Evolutionary conservation across 1,140 invertebrate species (phyloP).

Genomic region (Zaprionus nigranus): DNA sequence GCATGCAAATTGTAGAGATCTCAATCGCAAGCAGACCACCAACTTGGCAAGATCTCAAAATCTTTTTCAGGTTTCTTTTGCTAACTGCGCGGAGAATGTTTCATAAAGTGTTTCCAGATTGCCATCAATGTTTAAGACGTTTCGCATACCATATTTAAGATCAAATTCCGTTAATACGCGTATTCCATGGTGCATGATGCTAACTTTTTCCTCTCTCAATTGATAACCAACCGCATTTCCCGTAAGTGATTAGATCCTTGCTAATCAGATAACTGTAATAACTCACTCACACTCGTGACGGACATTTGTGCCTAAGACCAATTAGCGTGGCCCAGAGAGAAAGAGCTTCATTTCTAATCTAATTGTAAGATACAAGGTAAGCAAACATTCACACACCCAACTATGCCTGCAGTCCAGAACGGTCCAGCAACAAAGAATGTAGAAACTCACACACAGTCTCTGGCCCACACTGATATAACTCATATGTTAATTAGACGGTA

Average conservation of each 20-base stretch:
- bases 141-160: neutral
- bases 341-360: constrained; percentile 28
- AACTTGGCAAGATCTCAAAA: neutral
- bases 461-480: constrained; percentile 34
- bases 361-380: constrained; percentile 31
- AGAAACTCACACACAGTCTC: constrained; percentile 6
- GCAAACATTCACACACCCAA: constrained; percentile 50
- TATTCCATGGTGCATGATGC: neutral
- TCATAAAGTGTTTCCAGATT: neutral
- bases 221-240: neutral
- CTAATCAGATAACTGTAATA: constrained; percentile 23
- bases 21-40: constrained; percentile 45
- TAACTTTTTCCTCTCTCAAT: neutral
- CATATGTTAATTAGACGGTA: constrained; percentile 70
- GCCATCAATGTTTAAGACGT: neutral
- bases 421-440: neutral
- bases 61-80: neutral
- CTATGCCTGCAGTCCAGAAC: constrained; percentile 19
- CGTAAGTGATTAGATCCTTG: constrained; percentile 17
- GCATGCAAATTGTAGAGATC: constrained; percentile 60
- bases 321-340: constrained; percentile 35
- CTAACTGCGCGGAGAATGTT: neutral
- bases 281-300: no score
- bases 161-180: neutral
- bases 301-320: constrained; percentile 10